A percentile compares a stretch with the other conserved stretches of the same genome.
These are phyloP conservation scores for Cololabis saira DNA, from an alignment of 2,113 vertebrate species.

Conservation along the genomic window DNA sequence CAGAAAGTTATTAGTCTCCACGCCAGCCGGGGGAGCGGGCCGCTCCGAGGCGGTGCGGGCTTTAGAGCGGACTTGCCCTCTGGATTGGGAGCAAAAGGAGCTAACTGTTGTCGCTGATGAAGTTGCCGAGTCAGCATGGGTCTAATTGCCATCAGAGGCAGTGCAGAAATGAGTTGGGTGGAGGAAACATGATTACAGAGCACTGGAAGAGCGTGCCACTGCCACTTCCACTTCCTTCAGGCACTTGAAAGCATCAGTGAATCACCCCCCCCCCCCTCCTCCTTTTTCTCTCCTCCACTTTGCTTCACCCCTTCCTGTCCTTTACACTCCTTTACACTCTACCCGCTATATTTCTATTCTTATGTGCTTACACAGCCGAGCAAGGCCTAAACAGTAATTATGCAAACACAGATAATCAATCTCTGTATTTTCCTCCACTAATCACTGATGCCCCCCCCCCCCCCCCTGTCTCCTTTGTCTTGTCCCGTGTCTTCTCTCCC, in stretches of 20 bases:
- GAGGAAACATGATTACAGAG: slow-evolving; percentile 57
- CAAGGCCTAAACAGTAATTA: slow-evolving; percentile 53
- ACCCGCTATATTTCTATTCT: slow-evolving; percentile 27
- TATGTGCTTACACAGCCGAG: slow-evolving; percentile 16
- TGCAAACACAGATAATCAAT: slow-evolving; percentile 61
- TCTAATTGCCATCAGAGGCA: slow-evolving; percentile 69
- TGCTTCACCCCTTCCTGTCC: not conserved
- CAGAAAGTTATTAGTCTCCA: slow-evolving; percentile 35
- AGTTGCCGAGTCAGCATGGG: slow-evolving; percentile 65
- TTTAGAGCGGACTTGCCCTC: slow-evolving; percentile 37
- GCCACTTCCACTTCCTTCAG: slow-evolving; percentile 25
- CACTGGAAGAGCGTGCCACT: slow-evolving; percentile 13
- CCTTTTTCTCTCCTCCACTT: not conserved
- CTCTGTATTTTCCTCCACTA: slow-evolving; percentile 32
- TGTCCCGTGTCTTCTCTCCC: not conserved
- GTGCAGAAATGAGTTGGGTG: slow-evolving; percentile 45
- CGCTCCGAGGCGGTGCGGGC: slow-evolving; percentile 32
- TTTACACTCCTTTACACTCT: slow-evolving; percentile 19
- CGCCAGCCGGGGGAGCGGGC: slow-evolving; percentile 16
- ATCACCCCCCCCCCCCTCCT: not conserved
- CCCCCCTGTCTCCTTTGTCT: slow-evolving; percentile 5
- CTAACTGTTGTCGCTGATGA: slow-evolving; percentile 61
- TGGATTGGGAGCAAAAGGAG: slow-evolving; percentile 64
- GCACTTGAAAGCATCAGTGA: slow-evolving; percentile 34
- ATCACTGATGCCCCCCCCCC: slow-evolving; percentile 34